phyloP scores from a whole-genome alignment of 2,797 vertebrate species.

The Psittacula derbiana region DNA sequence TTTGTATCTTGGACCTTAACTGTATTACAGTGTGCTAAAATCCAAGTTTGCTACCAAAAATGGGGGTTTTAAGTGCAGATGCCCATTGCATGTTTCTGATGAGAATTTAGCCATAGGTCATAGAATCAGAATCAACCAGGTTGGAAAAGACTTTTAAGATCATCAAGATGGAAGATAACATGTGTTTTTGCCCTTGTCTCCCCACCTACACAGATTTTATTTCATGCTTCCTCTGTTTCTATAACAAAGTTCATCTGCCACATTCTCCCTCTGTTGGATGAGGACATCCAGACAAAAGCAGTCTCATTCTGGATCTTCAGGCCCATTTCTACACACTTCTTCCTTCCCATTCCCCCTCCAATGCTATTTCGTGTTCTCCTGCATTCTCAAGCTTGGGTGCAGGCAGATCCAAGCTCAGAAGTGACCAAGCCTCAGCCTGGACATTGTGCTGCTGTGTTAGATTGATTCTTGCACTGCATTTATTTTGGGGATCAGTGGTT shows the following conservation, averaged over 20 bases:
- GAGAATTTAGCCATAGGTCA: background rate
- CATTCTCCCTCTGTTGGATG: background rate
- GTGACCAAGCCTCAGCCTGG: background rate
- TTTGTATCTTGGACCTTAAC: background rate
- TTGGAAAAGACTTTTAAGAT: background rate
- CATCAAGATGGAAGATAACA: background rate
- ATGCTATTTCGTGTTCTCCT: rapidly evolving
- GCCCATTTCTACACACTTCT: background rate
- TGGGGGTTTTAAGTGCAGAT: background rate
- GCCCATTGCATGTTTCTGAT: background rate
- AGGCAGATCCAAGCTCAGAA: background rate
- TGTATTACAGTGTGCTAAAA: background rate
- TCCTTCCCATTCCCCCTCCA: background rate
- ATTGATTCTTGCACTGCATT: background rate
- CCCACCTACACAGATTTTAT: background rate
- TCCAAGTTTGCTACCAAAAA: background rate
- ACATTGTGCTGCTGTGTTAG: rapidly evolving
- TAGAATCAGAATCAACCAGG: too few relatives aligned
- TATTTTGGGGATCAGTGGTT: background rate
- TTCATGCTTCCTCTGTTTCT: background rate
- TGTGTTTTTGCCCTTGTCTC: rapidly evolving
- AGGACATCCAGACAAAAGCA: background rate
- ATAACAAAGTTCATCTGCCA: rapidly evolving
- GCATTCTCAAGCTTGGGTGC: rapidly evolving
- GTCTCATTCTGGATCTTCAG: background rate